phyloP scores from a whole-genome alignment of 2,888 invertebrate genomes.

The Drosophila formosana region DNA sequence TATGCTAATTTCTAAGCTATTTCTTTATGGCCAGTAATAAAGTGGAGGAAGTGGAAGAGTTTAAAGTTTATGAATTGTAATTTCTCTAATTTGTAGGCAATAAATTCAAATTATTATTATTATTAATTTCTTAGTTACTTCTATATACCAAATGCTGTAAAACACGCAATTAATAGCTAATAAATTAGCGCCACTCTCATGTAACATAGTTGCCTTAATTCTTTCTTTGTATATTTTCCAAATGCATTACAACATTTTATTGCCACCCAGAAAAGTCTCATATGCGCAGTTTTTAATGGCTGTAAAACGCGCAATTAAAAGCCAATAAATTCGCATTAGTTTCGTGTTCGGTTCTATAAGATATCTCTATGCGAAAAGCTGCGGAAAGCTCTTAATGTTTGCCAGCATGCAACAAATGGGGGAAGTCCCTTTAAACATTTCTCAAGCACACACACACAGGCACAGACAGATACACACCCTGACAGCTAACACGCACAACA shows the following conservation, averaged over 20 bases:
- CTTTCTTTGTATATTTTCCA: not conserved
- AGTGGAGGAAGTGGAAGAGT: not conserved
- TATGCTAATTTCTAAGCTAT: conserved; percentile 2
- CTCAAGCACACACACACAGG: conserved; percentile 27
- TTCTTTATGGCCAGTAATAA: not conserved
- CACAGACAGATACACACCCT: not conserved
- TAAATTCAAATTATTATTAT: not conserved
- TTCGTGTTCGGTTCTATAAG: not conserved
- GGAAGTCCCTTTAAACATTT: conserved; percentile 31
- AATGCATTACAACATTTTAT: not conserved
- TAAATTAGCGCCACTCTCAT: not conserved
- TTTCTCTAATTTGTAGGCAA: not conserved
- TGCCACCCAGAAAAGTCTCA: not conserved
- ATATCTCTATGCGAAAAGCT: not conserved
- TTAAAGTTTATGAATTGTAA: not conserved
- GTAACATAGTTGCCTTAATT: no score
- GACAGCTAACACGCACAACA: conserved; percentile 45
- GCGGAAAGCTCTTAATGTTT: not conserved
- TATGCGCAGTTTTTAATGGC: not conserved
- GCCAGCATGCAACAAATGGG: conserved; percentile 32
- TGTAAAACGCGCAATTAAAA: conserved; percentile 1
- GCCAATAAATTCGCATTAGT: not conserved
- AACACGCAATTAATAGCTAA: not conserved
- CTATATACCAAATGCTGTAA: not conserved
- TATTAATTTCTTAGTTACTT: not conserved